Evolutionary conservation across 1,140 invertebrate genomes (phyloP).

Genomic region (Mylabris phalerata): DNA sequence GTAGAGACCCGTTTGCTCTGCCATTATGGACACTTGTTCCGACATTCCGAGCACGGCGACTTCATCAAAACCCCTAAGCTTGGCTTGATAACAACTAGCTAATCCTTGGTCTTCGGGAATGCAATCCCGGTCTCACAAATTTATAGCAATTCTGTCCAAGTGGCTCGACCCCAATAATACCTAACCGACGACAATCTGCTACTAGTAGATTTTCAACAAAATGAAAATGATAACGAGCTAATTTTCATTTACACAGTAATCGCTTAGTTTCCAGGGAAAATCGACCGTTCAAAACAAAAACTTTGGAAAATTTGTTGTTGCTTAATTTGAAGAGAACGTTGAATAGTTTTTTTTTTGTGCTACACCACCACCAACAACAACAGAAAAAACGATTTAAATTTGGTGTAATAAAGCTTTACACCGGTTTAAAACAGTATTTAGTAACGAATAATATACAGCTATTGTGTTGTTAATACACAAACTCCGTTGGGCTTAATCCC

Average conservation of each 20-base stretch:
- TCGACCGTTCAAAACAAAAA: too few relatives aligned
- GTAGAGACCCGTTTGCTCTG: constrained; percentile 6
- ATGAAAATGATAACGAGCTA: too few relatives aligned
- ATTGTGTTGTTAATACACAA: constrained; percentile 19
- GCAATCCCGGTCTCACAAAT: constrained; percentile 28
- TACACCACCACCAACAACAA: too few relatives aligned
- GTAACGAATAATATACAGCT: constrained; percentile 13
- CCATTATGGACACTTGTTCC: constrained; percentile 27
- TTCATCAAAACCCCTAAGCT: constrained; percentile 33
- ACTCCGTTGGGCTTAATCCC: constrained; percentile 15
- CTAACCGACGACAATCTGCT: constrained; percentile 18
- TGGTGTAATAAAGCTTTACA: too few relatives aligned
- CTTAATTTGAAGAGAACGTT: too few relatives aligned
- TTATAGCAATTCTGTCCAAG: constrained; percentile 26
- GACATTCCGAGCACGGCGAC: constrained; percentile 32
- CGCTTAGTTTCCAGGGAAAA: too few relatives aligned
- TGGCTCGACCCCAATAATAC: constrained; percentile 22
- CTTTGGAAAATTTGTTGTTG: too few relatives aligned
- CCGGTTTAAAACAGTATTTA: background rate
- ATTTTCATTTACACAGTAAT: too few relatives aligned
- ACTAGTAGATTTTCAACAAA: background rate
- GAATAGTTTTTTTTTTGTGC: too few relatives aligned
- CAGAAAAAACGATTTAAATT: too few relatives aligned
- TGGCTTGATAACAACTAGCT: constrained; percentile 32
- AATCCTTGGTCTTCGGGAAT: constrained; percentile 28